These are phyloP conservation scores for Eilema caniola DNA, from an alignment of 2,888 invertebrate genomes.

Conservation along the genomic window DNA sequence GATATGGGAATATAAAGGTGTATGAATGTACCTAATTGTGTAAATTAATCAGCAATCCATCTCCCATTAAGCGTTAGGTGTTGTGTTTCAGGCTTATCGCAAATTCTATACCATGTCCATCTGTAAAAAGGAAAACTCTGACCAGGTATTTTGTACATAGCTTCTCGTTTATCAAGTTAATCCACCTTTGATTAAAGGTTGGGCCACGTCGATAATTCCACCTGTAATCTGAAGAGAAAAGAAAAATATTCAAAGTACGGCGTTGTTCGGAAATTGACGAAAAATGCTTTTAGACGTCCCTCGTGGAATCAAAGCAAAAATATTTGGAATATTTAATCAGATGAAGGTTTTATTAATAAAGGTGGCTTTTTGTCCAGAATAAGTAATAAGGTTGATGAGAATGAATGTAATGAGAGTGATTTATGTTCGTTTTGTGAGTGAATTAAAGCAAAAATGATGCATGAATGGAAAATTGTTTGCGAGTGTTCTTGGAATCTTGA, in stretches of 20 bases:
- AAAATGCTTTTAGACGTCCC: conserved; percentile 53
- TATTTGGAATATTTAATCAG: conserved; percentile 66
- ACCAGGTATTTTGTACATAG: conserved; percentile 5
- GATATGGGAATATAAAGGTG: neutral
- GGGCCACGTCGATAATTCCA: conserved; percentile 10
- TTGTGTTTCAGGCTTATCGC: neutral
- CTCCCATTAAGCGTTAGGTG: neutral
- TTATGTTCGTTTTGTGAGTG: neutral
- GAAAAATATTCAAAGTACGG: conserved; percentile 41
- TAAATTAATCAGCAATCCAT: neutral
- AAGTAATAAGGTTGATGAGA: conserved; percentile 56
- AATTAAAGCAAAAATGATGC: neutral
- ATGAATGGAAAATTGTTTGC: no score
- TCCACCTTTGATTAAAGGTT: conserved; percentile 17
- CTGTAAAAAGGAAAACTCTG: neutral
- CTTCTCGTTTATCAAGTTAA: conserved; percentile 20
- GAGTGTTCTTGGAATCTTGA: no score
- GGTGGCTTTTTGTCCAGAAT: conserved; percentile 55
- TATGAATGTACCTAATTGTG: neutral
- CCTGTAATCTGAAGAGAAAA: conserved; percentile 22
- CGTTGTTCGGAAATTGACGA: conserved; percentile 32
- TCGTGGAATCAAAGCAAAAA: conserved; percentile 54
- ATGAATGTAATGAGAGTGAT: conserved; percentile 53
- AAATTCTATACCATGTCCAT: neutral
- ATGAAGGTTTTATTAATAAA: conserved; percentile 58